Percentiles rank a stretch among this genome's conserved stretches.
phyloP scores from a whole-genome alignment of 1,140 invertebrate genomes.

The Drosophila funebris region DNA sequence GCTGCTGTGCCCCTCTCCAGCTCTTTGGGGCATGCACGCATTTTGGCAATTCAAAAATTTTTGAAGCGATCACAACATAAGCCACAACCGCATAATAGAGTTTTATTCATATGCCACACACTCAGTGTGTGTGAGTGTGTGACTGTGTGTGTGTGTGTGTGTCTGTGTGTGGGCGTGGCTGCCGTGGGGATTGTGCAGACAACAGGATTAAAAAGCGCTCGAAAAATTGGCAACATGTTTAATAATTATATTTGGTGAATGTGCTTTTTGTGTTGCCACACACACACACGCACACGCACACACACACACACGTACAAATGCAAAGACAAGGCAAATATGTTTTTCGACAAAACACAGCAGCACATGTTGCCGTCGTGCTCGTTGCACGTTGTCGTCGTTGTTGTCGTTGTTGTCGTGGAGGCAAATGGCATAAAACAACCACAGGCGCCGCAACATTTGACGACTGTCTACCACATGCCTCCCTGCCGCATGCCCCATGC shows the following conservation, averaged over 20 bases:
- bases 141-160: slow-evolving; percentile 13
- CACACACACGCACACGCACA: slow-evolving; percentile 16
- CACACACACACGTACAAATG: slow-evolving; percentile 5
- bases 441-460: slow-evolving; percentile 77
- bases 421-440: slow-evolving; percentile 80
- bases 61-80: slow-evolving; percentile 69
- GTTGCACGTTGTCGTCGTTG: slow-evolving; percentile 1
- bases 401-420: slow-evolving; percentile 10
- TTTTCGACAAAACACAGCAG: slow-evolving; percentile 79
- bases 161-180: slow-evolving; percentile 4
- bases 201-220: slow-evolving; percentile 81
- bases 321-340: slow-evolving; percentile 75
- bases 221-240: slow-evolving; percentile 81
- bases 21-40: neutral
- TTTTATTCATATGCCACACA: slow-evolving; percentile 70
- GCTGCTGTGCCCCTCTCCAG: neutral
- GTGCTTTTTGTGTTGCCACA: slow-evolving; percentile 54
- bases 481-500: neutral
- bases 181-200: slow-evolving; percentile 50
- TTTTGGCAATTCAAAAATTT: slow-evolving; percentile 43
- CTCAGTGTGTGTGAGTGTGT: neutral
- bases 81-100: slow-evolving; percentile 76
- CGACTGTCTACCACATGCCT: slow-evolving; percentile 51
- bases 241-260: slow-evolving; percentile 82
- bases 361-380: slow-evolving; percentile 67